Conservation (phyloP, 2,888 invertebrate genomes). For the Drosophila neoperkinsi region DNA sequence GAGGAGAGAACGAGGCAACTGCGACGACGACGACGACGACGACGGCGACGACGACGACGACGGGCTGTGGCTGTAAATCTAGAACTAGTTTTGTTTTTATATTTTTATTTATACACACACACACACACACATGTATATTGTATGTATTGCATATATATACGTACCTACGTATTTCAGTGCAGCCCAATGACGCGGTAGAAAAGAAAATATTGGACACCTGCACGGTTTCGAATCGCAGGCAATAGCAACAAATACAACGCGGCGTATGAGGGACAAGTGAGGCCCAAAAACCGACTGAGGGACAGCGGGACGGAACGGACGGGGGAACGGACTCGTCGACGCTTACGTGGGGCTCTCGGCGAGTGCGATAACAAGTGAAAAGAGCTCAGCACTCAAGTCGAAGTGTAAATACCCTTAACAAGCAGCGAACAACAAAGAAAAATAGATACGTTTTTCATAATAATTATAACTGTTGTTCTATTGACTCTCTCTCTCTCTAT, state of each 20-base stretch:
- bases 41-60: neutral
- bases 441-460: neutral
- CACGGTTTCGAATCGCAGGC: conserved; percentile 77
- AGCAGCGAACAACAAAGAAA: neutral
- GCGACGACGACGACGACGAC: conserved; percentile 15
- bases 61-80: conserved; percentile 68
- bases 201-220: conserved; percentile 83
- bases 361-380: conserved; percentile 44
- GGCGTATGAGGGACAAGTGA: conserved; percentile 73
- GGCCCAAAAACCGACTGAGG: conserved; percentile 58
- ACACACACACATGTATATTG: neutral
- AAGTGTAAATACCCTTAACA: conserved; percentile 31
- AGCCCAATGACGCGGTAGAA: conserved; percentile 80
- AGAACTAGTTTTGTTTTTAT: conserved; percentile 74
- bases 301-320: conserved; percentile 27
- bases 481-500: neutral
- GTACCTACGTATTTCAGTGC: conserved; percentile 35
- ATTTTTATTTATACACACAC: conserved; percentile 2
- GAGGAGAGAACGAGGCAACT: conserved; percentile 1
- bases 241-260: conserved; percentile 58
- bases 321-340: conserved; percentile 15
- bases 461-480: neutral
- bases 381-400: conserved; percentile 16
- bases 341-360: conserved; percentile 47
- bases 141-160: neutral